Base-by-base conservation (phyloP, 2,797 vertebrate species). In the Sciurus vulgaris region DNA sequence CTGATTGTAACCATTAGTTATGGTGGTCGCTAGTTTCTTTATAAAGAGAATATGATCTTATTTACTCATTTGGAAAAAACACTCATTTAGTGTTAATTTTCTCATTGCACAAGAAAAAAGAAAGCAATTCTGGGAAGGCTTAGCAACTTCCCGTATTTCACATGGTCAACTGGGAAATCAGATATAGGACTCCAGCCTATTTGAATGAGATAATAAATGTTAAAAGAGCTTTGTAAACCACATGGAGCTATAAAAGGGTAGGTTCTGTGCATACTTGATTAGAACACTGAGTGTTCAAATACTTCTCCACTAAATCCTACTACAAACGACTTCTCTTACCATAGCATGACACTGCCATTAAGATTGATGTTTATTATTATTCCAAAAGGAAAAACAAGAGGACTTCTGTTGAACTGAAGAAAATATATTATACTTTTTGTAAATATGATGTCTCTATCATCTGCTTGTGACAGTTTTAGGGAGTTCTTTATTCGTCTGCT, bases 161-260 rank as follows among this genome's bases (percentile, higher is more conserved):
- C 20, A 82, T 73, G 69, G 65, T 92, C 90, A 95, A 79, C 47
- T 90, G 51, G 47, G 51, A 96, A 96, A 87, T 97, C 70, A 95
- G 67, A 96, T 82, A 44, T 77, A 95, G 59, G 85, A 77, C 35
- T 86, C 65, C 72, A 93, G 69, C 44, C 44, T 87, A 88, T 91
- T 93, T 51, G 30, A 8, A 56, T 72, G n/a, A 94, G 59, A 77
- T 72, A 89, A 94, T 56, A 94, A 82, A 74, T 76, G 12, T 59
- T 89, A 44, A 84, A 84, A 81, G 51, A 93, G 54, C 63, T 96
- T 82, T 81, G 63, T 35, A 84, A 95, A 96, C 65, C 77, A 0
- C 69, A 91, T 83, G 91, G 74, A 81, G 33, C 20, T 91, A 44
- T 78, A 56, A 93, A 94, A 89, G 89, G 44, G 20, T 73, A 67